Evolutionary conservation across 2,797 vertebrate species (phyloP).

Genomic region (Threskiornis aethiopicus): DNA sequence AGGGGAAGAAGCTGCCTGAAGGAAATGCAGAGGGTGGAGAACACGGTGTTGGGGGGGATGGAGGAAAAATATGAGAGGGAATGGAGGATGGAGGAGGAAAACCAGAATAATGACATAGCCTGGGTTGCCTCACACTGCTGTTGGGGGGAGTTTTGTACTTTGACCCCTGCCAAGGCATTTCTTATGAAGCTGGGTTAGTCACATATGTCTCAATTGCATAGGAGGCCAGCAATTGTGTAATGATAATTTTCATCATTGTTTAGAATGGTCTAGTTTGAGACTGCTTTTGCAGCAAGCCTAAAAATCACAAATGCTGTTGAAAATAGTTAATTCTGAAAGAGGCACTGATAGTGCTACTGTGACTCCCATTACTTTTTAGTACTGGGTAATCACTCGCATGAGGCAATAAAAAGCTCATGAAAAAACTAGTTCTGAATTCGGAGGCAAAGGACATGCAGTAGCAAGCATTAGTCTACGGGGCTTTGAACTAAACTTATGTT

Average conservation of each 20-base stretch:
- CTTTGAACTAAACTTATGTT: background rate
- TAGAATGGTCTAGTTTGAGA: background rate
- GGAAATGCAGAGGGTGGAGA: background rate
- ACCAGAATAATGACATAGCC: background rate
- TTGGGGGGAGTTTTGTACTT: background rate
- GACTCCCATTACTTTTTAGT: background rate
- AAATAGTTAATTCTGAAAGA: background rate
- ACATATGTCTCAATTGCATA: background rate
- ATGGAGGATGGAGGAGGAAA: background rate
- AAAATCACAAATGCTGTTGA: background rate
- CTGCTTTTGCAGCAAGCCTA: background rate
- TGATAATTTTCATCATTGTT: background rate
- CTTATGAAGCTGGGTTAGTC: background rate
- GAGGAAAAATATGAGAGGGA: background rate
- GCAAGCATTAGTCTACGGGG: background rate
- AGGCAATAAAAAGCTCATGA: background rate
- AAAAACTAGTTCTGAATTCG: background rate
- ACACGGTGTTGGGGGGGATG: rapidly evolving
- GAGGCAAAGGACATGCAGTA: background rate
- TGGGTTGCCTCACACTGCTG: background rate
- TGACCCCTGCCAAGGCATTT: background rate
- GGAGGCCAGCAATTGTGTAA: background rate
- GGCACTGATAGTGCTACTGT: background rate
- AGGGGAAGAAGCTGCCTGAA: background rate
- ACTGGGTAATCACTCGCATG: background rate